These are phyloP conservation scores for Leucoraja ocellata DNA, from an alignment of 2,797 vertebrate genomes.

Conservation along the genomic window DNA sequence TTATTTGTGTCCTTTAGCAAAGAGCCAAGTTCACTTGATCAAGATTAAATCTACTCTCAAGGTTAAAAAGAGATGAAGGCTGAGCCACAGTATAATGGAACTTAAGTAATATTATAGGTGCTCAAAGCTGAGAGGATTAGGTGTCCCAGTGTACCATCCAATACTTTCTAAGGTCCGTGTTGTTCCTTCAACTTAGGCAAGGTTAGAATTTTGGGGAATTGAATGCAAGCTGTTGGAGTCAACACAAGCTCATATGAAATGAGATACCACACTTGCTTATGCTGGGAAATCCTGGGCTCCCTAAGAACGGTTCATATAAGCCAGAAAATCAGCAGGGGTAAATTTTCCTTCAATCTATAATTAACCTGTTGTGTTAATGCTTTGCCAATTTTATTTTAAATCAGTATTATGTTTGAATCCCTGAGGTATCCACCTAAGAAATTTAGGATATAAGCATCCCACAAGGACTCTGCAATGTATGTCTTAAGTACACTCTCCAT, in stretches of 20 bases:
- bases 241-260: neutral
- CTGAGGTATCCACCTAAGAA: neutral
- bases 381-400: neutral
- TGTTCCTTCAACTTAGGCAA: neutral
- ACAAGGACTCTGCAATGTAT: neutral
- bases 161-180: neutral
- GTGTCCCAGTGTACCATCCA: neutral
- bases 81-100: neutral
- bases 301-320: neutral
- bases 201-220: neutral
- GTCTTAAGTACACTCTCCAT: neutral
- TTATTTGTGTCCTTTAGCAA: neutral
- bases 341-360: neutral
- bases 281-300: neutral
- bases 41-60: neutral
- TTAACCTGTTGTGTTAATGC: neutral
- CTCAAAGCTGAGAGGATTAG: neutral
- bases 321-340: neutral
- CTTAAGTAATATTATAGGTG: neutral
- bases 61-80: neutral
- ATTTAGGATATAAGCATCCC: neutral
- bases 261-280: neutral
- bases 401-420: neutral
- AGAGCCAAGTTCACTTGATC: neutral
- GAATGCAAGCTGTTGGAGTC: neutral